Evolutionary conservation across 2,888 invertebrate species (phyloP).

Genomic region (Campoletis raptor): DNA sequence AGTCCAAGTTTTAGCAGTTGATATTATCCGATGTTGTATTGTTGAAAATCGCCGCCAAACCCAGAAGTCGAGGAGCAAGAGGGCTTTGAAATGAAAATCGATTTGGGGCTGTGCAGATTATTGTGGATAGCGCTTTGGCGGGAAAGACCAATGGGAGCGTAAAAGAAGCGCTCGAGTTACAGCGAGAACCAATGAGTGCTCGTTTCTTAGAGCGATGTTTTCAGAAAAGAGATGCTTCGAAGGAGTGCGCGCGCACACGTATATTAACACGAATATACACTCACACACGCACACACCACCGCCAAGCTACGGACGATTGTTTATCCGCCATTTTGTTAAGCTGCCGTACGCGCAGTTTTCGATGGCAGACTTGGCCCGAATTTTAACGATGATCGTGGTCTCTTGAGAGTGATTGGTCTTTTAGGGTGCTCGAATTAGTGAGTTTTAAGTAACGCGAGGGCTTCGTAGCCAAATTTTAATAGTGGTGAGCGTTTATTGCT

Average conservation of each 20-base stretch:
- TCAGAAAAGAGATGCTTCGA: constrained; percentile 19
- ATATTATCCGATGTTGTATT: background rate
- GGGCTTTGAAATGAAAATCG: constrained; percentile 46
- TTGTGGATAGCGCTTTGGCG: constrained; percentile 44
- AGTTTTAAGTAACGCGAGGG: constrained; percentile 14
- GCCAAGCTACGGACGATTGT: constrained; percentile 73
- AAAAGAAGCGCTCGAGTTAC: background rate
- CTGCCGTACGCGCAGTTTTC: constrained; percentile 78
- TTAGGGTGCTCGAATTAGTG: constrained; percentile 22
- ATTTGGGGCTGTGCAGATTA: constrained; percentile 44
- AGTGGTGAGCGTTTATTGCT: background rate
- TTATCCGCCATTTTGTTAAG: constrained; percentile 81
- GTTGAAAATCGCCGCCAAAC: background rate
- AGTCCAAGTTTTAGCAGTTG: too few species aligned
- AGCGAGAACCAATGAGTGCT: constrained; percentile 28
- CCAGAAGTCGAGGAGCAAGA: background rate
- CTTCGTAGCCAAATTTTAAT: constrained; percentile 5
- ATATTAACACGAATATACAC: constrained; percentile 9
- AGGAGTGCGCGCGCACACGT: constrained; percentile 37
- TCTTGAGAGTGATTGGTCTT: constrained; percentile 54
- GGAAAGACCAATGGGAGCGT: constrained; percentile 32
- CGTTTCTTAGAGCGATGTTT: constrained; percentile 44
- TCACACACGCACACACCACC: constrained; percentile 22
- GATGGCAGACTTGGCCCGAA: constrained; percentile 70
- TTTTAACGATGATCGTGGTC: constrained; percentile 62